Evolutionary conservation across 2,113 vertebrate genomes (phyloP).

Genomic region (Cisticola juncidis): DNA sequence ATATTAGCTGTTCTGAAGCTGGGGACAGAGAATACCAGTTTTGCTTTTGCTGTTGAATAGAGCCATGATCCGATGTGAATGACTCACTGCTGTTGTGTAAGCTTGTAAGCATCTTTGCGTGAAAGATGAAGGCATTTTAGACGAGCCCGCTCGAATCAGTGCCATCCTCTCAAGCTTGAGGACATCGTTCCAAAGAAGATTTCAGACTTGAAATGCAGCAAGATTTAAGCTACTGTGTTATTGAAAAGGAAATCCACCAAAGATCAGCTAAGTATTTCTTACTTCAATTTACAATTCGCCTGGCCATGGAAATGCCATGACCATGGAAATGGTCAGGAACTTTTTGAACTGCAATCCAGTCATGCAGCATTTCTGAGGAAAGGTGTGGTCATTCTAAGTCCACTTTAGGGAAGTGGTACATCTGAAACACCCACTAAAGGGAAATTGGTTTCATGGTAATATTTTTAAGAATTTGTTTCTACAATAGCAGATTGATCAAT

Average conservation of each 20-base stretch:
- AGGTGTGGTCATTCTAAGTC: background rate
- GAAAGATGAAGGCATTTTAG: conserved; percentile 8
- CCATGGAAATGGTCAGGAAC: background rate
- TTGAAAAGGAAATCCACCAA: background rate
- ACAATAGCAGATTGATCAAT: background rate
- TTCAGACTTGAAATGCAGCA: background rate
- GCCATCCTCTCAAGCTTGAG: background rate
- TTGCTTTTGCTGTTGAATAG: background rate
- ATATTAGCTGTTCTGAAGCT: background rate
- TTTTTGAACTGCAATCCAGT: background rate
- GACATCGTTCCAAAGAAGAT: background rate
- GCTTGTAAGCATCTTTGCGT: background rate
- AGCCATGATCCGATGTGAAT: background rate
- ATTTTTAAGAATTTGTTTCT: background rate
- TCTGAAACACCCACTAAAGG: background rate
- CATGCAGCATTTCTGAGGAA: background rate
- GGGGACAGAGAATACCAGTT: background rate
- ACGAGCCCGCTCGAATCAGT: background rate
- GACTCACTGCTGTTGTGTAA: conserved; percentile 21
- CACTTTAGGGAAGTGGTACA: background rate
- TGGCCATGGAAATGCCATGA: background rate
- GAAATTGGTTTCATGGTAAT: background rate
- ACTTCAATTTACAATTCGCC: background rate
- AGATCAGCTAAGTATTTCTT: background rate
- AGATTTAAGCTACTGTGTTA: background rate